Conservation (phyloP, 1,140 invertebrate species). For the Zaprionus inermis region DNA sequence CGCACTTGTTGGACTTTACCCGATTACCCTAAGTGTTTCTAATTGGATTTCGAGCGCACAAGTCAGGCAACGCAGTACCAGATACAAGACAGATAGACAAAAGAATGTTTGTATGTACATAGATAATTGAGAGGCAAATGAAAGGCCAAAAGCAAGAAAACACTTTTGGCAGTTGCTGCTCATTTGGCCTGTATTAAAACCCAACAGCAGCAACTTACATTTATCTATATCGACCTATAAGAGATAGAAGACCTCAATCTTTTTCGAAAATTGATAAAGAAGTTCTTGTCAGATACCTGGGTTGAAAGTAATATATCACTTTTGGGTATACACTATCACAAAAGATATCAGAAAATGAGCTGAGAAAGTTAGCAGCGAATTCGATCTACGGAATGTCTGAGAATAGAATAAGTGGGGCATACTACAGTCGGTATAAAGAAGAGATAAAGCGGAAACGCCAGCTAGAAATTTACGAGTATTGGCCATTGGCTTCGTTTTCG, state of each 20-base stretch:
- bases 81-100: slow-evolving; percentile 1
- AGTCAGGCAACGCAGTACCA: slow-evolving; percentile 22
- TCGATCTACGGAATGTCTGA: background rate
- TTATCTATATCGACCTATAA: background rate
- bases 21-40: slow-evolving; percentile 27
- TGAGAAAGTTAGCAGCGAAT: slow-evolving; percentile 7
- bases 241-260: background rate
- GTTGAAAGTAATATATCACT: background rate
- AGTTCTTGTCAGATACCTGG: background rate
- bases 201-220: background rate
- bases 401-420: background rate
- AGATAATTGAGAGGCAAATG: background rate
- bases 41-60: slow-evolving; percentile 63
- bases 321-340: background rate
- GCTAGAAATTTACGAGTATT: slow-evolving; percentile 62
- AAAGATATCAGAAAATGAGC: background rate
- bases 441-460: slow-evolving; percentile 64
- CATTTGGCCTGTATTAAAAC: background rate
- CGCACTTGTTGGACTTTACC: slow-evolving; percentile 44
- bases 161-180: background rate
- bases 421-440: background rate
- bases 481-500: slow-evolving; percentile 45
- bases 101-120: background rate
- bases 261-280: background rate
- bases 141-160: background rate